phyloP scores from a whole-genome alignment of 64 coral and sea anemone species.

The Porites lutea region DNA sequence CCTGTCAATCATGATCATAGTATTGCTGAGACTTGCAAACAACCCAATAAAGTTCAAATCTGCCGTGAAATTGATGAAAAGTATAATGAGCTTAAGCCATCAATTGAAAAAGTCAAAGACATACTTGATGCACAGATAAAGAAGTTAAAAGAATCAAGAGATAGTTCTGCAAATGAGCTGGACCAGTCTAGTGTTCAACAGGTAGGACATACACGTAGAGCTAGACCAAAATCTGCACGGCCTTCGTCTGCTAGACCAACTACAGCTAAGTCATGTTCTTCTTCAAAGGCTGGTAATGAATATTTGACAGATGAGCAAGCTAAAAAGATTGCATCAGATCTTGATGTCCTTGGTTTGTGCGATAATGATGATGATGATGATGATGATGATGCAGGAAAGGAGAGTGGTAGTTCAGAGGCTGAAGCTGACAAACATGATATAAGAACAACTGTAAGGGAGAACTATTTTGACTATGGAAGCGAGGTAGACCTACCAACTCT shows the following conservation, averaged over 20 bases:
- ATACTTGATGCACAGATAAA: constrained; percentile 76
- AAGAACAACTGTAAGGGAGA: constrained; percentile 80
- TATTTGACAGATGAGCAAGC: constrained; percentile 26
- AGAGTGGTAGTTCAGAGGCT: neutral
- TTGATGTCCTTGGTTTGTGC: constrained; percentile 68
- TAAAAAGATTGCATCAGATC: constrained; percentile 62
- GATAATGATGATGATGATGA: neutral
- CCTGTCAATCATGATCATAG: neutral
- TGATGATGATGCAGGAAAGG: too few relatives aligned
- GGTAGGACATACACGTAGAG: neutral
- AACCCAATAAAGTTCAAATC: neutral
- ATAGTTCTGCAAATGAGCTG: neutral
- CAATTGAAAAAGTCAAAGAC: constrained; percentile 79
- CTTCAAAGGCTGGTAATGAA: neutral
- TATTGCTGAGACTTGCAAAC: constrained; percentile 1
- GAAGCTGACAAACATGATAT: neutral
- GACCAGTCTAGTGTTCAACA: neutral
- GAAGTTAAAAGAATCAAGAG: constrained; percentile 40
- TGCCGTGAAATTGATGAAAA: constrained; percentile 46
- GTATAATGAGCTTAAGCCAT: constrained; percentile 65
- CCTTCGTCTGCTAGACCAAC: constrained; percentile 38
- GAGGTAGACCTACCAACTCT: constrained; percentile 42
- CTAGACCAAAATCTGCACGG: neutral
- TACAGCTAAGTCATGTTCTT: constrained; percentile 5
- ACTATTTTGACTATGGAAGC: constrained; percentile 97